Base-by-base conservation (phyloP, 2,888 invertebrate genomes). In the Germaria angustata region DNA sequence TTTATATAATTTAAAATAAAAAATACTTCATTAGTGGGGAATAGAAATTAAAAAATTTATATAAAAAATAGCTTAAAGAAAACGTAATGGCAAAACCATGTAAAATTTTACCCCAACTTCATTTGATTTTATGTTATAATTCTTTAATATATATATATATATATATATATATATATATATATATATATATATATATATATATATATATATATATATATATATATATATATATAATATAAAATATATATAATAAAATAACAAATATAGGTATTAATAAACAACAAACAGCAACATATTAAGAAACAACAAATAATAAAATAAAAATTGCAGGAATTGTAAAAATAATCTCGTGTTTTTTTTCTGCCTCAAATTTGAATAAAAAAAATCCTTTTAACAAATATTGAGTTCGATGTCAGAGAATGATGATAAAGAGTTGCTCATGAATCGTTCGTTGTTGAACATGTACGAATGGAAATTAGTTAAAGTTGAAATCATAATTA, bases 291-390 rank as follows among this genome's bases (percentile, higher is more conserved):
- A 69, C 65, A 65, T 72, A 72, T 71, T 77, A 77, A 72, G 49
- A 66, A 68, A 59, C 59, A 79, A 66, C 39, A 61, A 78, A 53
- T 28, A 63, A 63, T 55, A 51, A 59, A 79, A 82, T 77, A 82
- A 82, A 81, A 81, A 80, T 80, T 84, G 82, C 84, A 84, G 79
- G 81, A 73, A 80, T 82, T 82, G 84, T 84, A 84, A 82, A 84
- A 81, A 72, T 63, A 65, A 69, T 71, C 20, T 24, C 1, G 51
- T 72, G 79, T 75, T 76, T 75, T 79, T 28, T 57, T 22, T 51
- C n/a, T n/a, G n/a, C n/a, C n/a, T n/a, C n/a, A n/a, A n/a, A n/a
- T 24, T 44, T 28, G 28, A 28, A 5, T 28, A 28, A 28, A 5
- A 28, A 28, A 28, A 28, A n/a, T n/a, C n/a, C n/a, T n/a, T n/a